Evolutionary conservation across 35 echinoderm and acorn worm genomes (phyloP), one percentile per base, ranked within the genome.

Genomic region (Ptychodera flava): DNA sequence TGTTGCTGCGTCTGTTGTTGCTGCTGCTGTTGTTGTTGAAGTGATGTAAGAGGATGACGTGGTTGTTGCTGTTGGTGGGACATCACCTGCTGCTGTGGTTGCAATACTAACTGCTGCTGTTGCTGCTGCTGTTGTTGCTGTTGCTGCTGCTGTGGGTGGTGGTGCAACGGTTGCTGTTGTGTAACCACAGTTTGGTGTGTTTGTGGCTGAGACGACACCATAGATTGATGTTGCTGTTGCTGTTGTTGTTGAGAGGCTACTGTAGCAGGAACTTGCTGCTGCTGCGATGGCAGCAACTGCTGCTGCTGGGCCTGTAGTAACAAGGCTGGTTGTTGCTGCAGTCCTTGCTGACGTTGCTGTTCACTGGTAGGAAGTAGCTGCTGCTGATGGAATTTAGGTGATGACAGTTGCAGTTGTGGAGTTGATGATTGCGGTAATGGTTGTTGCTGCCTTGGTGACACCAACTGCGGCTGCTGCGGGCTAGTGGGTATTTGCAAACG

Each of bases 21-120:
- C 34, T 83, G 87, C 64, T 89, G 87, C 6, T 89, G 87, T 33
- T 89, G 83, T 37, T 30, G 34, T 83, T 30, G 80, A 32, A 33
- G 80, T 16, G 28, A 33, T 82, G 22, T 34, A 0, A 28, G 31
- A 0, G 16, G 30, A 28, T 14, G 82, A 36, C 30, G 45, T 64
- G 45, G 45, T 64, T 64, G 6, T 12, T 64, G 45, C 22, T 6
- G 34, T 36, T 30, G 78, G 33, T 79, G 78, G 78, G 78, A 79
- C 33, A 79, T 31, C 1, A 28, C 15, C 1, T 31, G 34, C n/a
- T 37, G 82, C n/a, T 83, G 82, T 1, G 1, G 80, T 31, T 0
- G 34, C 32, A 33, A 33, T 16, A 33, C 30, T 27, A 37, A 36
- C 28, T 2, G 82, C 37, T 31, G 37, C 30, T 30, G 34, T 34